Conservation (phyloP, 2,113 vertebrate species). For the Ia io region DNA sequence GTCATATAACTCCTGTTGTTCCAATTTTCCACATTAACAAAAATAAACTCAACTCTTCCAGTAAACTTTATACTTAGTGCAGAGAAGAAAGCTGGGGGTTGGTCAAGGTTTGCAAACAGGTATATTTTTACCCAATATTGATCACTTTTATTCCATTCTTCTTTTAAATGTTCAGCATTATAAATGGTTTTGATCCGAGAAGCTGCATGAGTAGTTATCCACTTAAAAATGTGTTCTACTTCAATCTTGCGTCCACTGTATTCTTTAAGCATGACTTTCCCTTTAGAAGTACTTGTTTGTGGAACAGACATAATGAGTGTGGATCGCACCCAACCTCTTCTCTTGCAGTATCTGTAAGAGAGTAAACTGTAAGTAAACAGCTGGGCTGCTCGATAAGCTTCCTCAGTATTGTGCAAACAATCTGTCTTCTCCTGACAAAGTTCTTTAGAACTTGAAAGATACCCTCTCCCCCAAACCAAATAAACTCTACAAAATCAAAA, state of each 20-base stretch:
- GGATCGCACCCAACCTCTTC: conserved; percentile 94
- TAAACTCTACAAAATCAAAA: conserved; percentile 1
- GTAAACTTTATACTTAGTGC: conserved; percentile 98
- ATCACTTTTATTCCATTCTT: conserved; percentile 92
- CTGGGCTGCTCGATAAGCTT: not conserved
- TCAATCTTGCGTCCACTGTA: conserved; percentile 89
- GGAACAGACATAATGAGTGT: conserved; percentile 98
- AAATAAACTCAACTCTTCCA: conserved; percentile 97
- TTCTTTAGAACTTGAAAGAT: not conserved
- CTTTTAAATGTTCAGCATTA: conserved; percentile 85
- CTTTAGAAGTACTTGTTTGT: conserved; percentile 96
- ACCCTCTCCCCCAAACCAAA: not conserved
- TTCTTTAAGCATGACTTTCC: conserved; percentile 97
- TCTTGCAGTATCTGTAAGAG: conserved; percentile 90
- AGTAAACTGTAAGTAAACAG: not conserved
- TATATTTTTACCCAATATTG: conserved; percentile 94
- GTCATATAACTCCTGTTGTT: conserved; percentile 89
- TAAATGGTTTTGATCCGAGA: conserved; percentile 94
- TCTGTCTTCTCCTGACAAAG: not conserved
- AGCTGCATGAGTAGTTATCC: conserved; percentile 96
- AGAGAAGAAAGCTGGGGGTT: conserved; percentile 96
- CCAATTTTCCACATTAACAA: conserved; percentile 94
- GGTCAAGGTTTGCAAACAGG: conserved; percentile 92
- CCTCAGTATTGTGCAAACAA: not conserved
- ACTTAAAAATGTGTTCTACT: conserved; percentile 95